Evolutionary conservation across 2,113 vertebrate genomes (phyloP), one percentile per base, ranked within the genome.

Genomic region (Sapayoa aenigma): DNA sequence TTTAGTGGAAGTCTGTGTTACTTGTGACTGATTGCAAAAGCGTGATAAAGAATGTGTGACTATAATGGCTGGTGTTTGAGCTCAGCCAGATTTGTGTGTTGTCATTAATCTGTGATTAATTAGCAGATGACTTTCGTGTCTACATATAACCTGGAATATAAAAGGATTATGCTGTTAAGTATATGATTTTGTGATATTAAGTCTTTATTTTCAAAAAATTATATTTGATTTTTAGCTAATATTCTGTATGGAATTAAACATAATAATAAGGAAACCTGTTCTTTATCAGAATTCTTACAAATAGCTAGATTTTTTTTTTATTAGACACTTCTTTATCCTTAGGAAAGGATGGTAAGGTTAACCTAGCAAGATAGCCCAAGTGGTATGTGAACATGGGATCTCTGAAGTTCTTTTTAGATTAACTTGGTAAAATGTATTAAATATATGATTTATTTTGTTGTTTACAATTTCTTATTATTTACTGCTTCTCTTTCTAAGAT

Each of bases 111-210:
- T 78, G 42, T 52, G 88, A 35, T 87, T 95, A 89, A 96, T 96
- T 96, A 91, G 35, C 44, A 79, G 93, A 68, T 94, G 53, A 79
- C 66, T 96, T 92, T 84, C 82, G 89, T 87, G 87, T 84, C 87
- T 91, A 79, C 89, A 41, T 91, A 76, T 94, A 94, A 87, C 46
- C 77, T 58, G 33, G 42, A 35, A 84, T 88, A n/a, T 82, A 89
- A 87, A 95, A 91, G 63, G 62, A 95, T 94, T 95, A 66, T 1
- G 14, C 19, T 46, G 41, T 76, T 87, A 93, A 79, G 58, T 59
- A 46, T 82, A 84, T 66, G 55, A 80, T 83, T 91, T 94, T 89
- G 41, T 76, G 80, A 85, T 84, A 81, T 58, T 71, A 87, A 76
- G 81, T 87, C 27, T 78, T 56, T 81, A 74, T 84, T 95, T 44